A percentile compares a stretch with the other conserved stretches of the same genome.
phyloP scores from a whole-genome alignment of 2,797 vertebrate genomes.

The Urosaurus nigricauda region DNA sequence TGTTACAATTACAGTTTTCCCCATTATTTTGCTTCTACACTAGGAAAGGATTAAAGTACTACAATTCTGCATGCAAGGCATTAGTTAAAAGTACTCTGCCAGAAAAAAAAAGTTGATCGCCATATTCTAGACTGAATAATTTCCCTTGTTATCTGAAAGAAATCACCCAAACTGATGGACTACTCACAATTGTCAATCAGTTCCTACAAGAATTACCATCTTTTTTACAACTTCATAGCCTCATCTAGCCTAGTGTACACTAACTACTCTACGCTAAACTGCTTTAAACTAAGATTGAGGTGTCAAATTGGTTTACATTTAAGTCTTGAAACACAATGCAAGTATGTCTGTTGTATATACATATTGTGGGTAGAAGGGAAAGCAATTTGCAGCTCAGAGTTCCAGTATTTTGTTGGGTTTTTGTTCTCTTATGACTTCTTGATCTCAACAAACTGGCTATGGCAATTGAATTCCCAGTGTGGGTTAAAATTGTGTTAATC shows the following conservation, averaged over 20 bases:
- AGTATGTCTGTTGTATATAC: not conserved
- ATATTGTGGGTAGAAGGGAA: not conserved
- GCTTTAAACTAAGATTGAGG: not conserved
- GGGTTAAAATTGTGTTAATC: not conserved
- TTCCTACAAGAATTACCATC: not conserved
- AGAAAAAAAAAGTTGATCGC: not conserved
- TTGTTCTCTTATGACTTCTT: not conserved
- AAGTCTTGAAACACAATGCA: not conserved
- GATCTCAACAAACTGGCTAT: too few relatives aligned
- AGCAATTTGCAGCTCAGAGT: too few relatives aligned
- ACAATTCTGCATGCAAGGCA: not conserved
- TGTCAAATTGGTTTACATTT: not conserved
- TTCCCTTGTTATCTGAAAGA: not conserved
- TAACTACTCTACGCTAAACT: not conserved
- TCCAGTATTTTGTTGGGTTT: not conserved
- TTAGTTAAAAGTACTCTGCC: not conserved
- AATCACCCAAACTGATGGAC: not conserved
- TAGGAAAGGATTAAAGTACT: not conserved
- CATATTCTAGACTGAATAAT: not conserved
- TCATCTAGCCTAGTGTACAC: too few relatives aligned
- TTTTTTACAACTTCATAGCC: not conserved
- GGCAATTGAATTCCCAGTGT: not conserved
- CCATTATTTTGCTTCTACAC: not conserved
- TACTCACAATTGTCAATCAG: not conserved
- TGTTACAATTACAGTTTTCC: not conserved